A percentile compares a stretch with the other conserved stretches of the same genome.
phyloP scores from a whole-genome alignment of 2,888 invertebrate genomes.

The Trypoxylon attenuatum region DNA sequence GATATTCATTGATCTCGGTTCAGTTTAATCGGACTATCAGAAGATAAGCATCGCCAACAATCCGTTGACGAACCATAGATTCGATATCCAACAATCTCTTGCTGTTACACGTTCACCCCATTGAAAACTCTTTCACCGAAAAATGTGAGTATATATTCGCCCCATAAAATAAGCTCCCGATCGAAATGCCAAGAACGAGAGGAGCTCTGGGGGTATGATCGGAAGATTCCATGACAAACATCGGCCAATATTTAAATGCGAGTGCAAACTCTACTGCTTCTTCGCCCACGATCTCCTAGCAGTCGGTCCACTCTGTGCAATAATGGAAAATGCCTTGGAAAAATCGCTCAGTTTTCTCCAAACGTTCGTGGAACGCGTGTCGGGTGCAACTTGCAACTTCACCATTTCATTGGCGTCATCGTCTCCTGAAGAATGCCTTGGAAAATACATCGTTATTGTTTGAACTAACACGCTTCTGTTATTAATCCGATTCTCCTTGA shows the following conservation, averaged over 20 bases:
- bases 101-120: too few species aligned
- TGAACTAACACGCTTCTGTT: too few species aligned
- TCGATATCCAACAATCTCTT: too few species aligned
- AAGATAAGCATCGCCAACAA: slow-evolving; percentile 28
- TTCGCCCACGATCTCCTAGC: slow-evolving; percentile 48
- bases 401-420: neutral
- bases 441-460: too few species aligned
- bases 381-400: slow-evolving; percentile 8
- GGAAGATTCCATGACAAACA: slow-evolving; percentile 36
- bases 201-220: too few species aligned
- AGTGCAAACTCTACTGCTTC: slow-evolving; percentile 34
- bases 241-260: slow-evolving; percentile 47
- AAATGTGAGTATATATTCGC: neutral
- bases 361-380: slow-evolving; percentile 34
- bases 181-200: too few species aligned
- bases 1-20: slow-evolving; percentile 1
- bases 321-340: slow-evolving; percentile 53
- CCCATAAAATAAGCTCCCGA: neutral
- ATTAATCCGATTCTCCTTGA: too few species aligned
- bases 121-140: neutral
- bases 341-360: slow-evolving; percentile 48
- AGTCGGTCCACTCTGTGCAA: slow-evolving; percentile 43
- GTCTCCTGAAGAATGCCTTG: neutral
- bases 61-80: too few species aligned
- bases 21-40: slow-evolving; percentile 18